Evolutionary conservation across 2,888 invertebrate genomes (phyloP).

Genomic region (Petrolisthes manimaculis): DNA sequence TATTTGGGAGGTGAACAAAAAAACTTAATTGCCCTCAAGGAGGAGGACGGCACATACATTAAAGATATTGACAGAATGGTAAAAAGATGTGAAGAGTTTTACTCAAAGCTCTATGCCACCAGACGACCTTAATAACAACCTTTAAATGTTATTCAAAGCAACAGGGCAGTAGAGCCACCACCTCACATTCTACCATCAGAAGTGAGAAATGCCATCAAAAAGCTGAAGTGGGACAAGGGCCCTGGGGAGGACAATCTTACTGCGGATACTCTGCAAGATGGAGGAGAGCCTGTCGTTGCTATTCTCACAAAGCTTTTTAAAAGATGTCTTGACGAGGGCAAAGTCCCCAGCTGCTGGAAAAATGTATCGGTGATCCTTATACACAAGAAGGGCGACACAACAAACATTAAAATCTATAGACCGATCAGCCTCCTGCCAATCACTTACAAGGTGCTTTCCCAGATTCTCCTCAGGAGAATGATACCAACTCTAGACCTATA

Average conservation of each 20-base stretch:
- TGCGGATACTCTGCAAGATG: neutral
- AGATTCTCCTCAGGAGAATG: neutral
- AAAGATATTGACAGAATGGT: neutral
- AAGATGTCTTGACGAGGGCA: neutral
- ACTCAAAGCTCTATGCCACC: neutral
- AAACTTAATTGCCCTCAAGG: neutral
- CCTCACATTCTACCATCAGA: neutral
- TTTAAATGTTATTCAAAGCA: neutral
- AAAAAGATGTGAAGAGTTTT: neutral
- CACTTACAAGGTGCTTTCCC: neutral
- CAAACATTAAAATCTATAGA: neutral
- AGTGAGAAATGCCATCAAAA: neutral
- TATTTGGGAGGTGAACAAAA: no score
- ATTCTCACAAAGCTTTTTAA: neutral
- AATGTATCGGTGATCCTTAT: neutral
- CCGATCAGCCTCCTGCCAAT: neutral
- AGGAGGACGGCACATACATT: neutral
- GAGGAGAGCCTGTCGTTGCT: neutral
- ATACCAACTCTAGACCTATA: neutral
- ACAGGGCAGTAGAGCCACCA: neutral
- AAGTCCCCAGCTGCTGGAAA: slow-evolving; percentile 14
- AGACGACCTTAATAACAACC: neutral
- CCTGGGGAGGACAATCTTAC: neutral
- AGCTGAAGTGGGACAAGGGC: neutral
- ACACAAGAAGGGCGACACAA: neutral